Conservation (phyloP, 2,797 vertebrate species). For the Steatocranus sp. region DNA sequence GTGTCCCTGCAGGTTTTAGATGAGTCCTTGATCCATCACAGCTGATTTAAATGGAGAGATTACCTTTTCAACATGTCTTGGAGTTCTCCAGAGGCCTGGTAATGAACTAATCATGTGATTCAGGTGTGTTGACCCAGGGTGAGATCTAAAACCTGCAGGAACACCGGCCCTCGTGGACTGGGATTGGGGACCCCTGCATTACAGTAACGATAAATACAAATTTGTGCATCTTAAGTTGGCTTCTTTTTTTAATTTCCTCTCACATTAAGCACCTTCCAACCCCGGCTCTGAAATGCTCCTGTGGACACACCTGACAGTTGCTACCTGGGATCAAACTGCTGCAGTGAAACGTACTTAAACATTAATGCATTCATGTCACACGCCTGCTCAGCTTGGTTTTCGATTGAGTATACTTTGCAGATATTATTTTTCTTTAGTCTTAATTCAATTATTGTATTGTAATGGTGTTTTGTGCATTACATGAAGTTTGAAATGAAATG, state of each 20-base stretch:
- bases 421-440: neutral
- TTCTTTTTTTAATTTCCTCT: neutral
- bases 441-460: neutral
- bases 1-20: too few relatives aligned
- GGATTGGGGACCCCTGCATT: too few relatives aligned
- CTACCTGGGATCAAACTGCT: neutral
- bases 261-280: neutral
- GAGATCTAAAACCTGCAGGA: too few relatives aligned
- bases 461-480: neutral
- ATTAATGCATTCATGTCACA: neutral
- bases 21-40: too few relatives aligned
- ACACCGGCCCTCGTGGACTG: too few relatives aligned
- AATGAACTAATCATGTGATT: too few relatives aligned
- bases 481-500: neutral
- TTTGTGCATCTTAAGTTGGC: neutral
- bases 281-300: accelerated
- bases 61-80: too few relatives aligned
- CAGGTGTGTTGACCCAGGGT: too few relatives aligned
- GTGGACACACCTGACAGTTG: neutral
- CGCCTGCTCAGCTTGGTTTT: neutral
- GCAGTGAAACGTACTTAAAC: neutral
- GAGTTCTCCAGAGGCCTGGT: too few relatives aligned
- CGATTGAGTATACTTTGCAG: neutral
- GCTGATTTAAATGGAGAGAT: too few relatives aligned
- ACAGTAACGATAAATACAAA: neutral